Conservation (phyloP, 2,888 invertebrate species). For the Scrobipalpa atriplicella region DNA sequence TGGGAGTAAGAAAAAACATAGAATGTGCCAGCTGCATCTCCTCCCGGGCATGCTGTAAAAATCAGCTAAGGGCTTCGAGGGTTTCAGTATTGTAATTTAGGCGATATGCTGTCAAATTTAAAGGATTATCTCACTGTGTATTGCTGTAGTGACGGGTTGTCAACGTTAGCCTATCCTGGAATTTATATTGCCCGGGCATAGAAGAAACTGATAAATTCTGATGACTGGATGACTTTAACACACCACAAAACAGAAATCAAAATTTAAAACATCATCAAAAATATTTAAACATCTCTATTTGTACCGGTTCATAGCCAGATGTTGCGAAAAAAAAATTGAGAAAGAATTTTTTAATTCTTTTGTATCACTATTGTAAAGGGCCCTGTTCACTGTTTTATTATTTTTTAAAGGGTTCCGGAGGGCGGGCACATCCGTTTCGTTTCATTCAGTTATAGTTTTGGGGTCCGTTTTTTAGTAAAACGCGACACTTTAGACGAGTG, state of each 20-base stretch:
- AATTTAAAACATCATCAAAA: background rate
- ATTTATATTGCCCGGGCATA: too few relatives aligned
- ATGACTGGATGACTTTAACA: background rate
- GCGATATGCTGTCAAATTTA: too few relatives aligned
- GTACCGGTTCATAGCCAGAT: constrained; percentile 39
- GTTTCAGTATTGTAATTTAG: too few relatives aligned
- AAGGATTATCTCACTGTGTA: too few relatives aligned
- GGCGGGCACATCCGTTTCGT: constrained; percentile 49
- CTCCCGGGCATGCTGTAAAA: too few relatives aligned
- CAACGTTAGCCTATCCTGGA: too few relatives aligned
- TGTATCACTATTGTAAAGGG: constrained; percentile 42
- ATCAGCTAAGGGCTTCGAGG: too few relatives aligned
- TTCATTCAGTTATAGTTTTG: constrained; percentile 45
- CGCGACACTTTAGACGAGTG: constrained; percentile 48
- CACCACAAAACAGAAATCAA: background rate
- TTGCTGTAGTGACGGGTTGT: too few relatives aligned
- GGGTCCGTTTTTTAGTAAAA: constrained; percentile 44
- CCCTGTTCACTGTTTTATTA: constrained; percentile 49
- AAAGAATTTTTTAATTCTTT: constrained; percentile 39
- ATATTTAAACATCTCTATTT: background rate
- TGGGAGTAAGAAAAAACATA: too few relatives aligned
- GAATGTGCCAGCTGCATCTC: too few relatives aligned
- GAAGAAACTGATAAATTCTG: too few relatives aligned
- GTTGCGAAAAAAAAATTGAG: constrained; percentile 32
- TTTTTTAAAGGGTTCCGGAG: constrained; percentile 57